phyloP scores from a whole-genome alignment of 1,140 invertebrate genomes.

The Arctopsyche grandis region DNA sequence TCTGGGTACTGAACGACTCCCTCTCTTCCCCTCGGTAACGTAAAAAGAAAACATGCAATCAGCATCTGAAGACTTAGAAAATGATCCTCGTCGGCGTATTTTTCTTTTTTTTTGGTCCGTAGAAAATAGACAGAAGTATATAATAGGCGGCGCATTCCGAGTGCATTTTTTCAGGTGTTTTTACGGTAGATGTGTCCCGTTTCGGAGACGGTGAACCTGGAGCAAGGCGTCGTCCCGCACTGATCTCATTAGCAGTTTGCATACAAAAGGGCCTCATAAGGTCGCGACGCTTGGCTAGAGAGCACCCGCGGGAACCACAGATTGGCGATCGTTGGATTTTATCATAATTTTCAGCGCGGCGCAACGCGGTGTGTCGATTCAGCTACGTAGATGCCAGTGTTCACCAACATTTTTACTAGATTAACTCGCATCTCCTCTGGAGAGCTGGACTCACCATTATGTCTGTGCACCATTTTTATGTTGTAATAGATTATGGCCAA shows the following conservation, averaged over 20 bases:
- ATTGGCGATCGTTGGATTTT: constrained; percentile 49
- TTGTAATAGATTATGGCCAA: no score
- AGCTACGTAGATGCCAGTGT: neutral
- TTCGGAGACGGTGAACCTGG: no score
- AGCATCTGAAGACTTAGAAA: no score
- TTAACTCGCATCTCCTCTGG: no score
- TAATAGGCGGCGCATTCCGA: constrained; percentile 1
- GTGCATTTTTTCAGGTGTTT: neutral
- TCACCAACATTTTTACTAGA: neutral
- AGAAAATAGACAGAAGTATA: neutral
- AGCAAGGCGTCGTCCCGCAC: neutral
- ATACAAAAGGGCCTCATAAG: constrained; percentile 48
- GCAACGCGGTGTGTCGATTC: neutral
- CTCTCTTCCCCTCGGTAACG: no score
- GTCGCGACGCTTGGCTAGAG: neutral
- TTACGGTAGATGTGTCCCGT: no score
- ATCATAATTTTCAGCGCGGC: constrained; percentile 41
- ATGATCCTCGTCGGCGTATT: no score
- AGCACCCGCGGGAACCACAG: constrained; percentile 43
- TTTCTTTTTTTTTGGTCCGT: no score
- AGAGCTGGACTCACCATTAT: no score
- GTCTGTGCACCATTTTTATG: no score
- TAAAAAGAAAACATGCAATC: no score
- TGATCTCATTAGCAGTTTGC: constrained; percentile 53
- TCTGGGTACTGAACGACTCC: no score